Percentiles rank a stretch among this genome's conserved stretches.
Evolutionary conservation across 1,140 invertebrate species (phyloP).

Genomic region (Centruroides sculpturatus): DNA sequence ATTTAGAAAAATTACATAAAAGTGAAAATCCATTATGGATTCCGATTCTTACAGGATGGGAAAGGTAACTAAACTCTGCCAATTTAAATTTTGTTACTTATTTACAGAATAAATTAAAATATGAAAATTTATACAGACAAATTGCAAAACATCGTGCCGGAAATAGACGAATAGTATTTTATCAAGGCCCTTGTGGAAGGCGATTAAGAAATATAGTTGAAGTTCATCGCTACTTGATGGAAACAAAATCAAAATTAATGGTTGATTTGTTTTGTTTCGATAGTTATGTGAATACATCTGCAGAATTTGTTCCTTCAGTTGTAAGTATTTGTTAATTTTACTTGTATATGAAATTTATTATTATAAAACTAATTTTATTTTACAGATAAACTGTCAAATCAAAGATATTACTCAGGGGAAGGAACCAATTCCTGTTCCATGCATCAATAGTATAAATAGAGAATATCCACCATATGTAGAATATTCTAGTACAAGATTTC

Average conservation of each 20-base stretch:
- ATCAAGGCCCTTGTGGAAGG: slow-evolving; percentile 72
- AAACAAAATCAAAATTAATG: slow-evolving; percentile 52
- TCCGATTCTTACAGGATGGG: slow-evolving; percentile 72
- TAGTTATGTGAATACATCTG: slow-evolving; percentile 19
- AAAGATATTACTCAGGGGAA: slow-evolving; percentile 58
- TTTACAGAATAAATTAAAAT: too few species aligned
- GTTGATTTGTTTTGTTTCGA: slow-evolving; percentile 86
- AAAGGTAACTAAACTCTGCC: slow-evolving; percentile 36
- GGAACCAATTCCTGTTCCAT: slow-evolving; percentile 73
- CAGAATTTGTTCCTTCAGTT: too few species aligned
- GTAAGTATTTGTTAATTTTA: too few species aligned
- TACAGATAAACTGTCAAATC: slow-evolving; percentile 5
- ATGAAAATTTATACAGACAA: too few species aligned
- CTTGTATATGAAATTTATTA: too few species aligned
- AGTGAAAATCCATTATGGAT: slow-evolving; percentile 68
- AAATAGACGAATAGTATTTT: slow-evolving; percentile 46
- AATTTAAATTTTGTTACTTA: too few species aligned
- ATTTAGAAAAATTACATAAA: slow-evolving; percentile 38
- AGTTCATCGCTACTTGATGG: slow-evolving; percentile 55
- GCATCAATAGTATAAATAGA: slow-evolving; percentile 78
- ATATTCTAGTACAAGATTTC: slow-evolving; percentile 69
- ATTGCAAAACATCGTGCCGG: background rate
- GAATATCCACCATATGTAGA: slow-evolving; percentile 63
- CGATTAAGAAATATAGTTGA: slow-evolving; percentile 62
- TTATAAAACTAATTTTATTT: background rate